Conservation (phyloP, 2,888 invertebrate genomes). For the Tachina fera region DNA sequence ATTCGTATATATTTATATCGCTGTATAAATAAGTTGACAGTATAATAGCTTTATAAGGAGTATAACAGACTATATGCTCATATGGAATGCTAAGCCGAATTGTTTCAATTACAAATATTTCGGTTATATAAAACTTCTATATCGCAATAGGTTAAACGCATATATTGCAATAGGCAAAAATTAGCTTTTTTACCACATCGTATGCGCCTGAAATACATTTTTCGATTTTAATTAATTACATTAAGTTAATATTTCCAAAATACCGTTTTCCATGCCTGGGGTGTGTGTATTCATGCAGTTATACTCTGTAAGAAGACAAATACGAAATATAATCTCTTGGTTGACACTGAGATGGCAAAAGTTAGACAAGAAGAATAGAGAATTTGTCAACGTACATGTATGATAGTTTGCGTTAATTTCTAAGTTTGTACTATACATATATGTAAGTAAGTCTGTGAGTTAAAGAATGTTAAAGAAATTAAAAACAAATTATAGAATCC, state of each 20-base stretch:
- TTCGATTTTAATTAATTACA: not conserved
- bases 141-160: too few relatives aligned
- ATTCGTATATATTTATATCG: too few relatives aligned
- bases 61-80: too few relatives aligned
- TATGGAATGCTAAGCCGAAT: too few relatives aligned
- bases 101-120: too few relatives aligned
- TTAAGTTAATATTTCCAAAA: not conserved
- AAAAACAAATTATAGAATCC: conserved; percentile 69
- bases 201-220: too few relatives aligned
- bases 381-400: conserved; percentile 42
- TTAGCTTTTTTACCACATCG: too few relatives aligned
- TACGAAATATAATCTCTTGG: conserved; percentile 69
- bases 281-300: conserved; percentile 60
- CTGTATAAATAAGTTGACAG: too few relatives aligned
- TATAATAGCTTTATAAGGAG: too few relatives aligned
- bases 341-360: conserved; percentile 72
- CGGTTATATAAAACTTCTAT: too few relatives aligned
- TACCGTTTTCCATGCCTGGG: conserved; percentile 6
- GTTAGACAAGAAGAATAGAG: conserved; percentile 69
- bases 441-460: not conserved
- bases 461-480: conserved; percentile 65
- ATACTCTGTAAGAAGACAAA: conserved; percentile 67
- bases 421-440: not conserved
- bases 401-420: conserved; percentile 15
- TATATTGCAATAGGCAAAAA: too few relatives aligned